Base-by-base conservation (phyloP, 2,113 vertebrate species). In the Panurus biarmicus region DNA sequence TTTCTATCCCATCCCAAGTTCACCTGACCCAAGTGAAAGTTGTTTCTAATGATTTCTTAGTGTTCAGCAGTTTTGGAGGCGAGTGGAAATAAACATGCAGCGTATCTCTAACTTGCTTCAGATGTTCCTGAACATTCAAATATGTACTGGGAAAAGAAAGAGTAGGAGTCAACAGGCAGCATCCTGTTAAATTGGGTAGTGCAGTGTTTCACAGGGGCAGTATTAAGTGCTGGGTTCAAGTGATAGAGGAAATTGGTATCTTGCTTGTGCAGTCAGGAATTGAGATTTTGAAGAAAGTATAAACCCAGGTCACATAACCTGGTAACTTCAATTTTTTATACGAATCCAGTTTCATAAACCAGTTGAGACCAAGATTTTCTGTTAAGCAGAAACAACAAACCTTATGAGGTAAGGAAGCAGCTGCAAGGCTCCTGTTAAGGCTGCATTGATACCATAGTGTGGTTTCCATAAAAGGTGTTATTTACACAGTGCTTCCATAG, bases 401-500 rank as follows among this genome's bases (percentile, higher is more conserved):
- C 12, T 76, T 48, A 20, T 5, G 31, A 86, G 44, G 44, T 60
- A 33, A 77, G 44, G 24, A 73, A n/a, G 23, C 5, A 73, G 15
- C 33, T 90, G 35, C 12, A 54, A 62, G 35, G 11, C n/a, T 70
- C 0, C 3, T 47, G 9, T 45, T 91, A 22, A 62, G 47, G 36
- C 24, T 42, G 12, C 0, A 0, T 28, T 73, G 75, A n/a, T 69
- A 18, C 12, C 8, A 15, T n/a, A 42, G 1, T 26, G 13, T 4
- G 3, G 6, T 65, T 22, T 80, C 54, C 26, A 8, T 67, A 31
- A 26, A 58, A 88, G 9, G 7, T 31, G 6, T 89, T 60, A 11
- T 6, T 75, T 73, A 17, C 3, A 19, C 5, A 14, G 12, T 48
- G 22, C 18, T 69, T 60, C 42, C 28, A 3, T 29, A 31, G 38